Base-by-base conservation (phyloP, 2,797 vertebrate genomes). In the Nannoperca obscura region DNA sequence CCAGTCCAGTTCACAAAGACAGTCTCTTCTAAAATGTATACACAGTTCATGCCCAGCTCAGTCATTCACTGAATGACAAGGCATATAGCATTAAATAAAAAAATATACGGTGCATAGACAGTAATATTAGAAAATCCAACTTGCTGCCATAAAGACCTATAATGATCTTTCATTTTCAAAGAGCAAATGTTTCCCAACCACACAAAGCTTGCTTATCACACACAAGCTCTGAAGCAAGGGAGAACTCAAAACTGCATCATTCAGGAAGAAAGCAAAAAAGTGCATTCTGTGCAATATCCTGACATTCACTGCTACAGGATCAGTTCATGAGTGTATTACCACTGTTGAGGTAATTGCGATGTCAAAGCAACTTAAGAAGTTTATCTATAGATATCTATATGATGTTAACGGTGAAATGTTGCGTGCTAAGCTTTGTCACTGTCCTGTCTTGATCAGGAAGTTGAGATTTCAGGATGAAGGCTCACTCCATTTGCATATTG, bases 21-120 rank as follows among this genome's bases (percentile, higher is more conserved):
- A 83, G 65, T 78, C 47, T 86, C 30, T 68, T 86, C 74, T 85
- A 77, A 78, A 81, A 83, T 88, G 64, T 91, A 73, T 72, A 87
- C 74, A 88, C 74, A 88, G 76, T 88, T 72, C 52, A 88, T 81
- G 83, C 83, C 83, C 65, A 68, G 63, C 88, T 76, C 55, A 78
- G 80, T 86, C 91, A 93, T 93, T 93, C 91, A 92, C 70, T 93
- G 92, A 94, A 93, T 92, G 90, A 91, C 88, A 82, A 87, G 83
- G 80, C 76, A 87, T 85, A 82, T 60, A 76, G 59, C 74, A 76
- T 88, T 75, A 86, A 89, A 86, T 77, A 75, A 76, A 76, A 60
- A 84, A 88, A 75, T 67, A 79, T 82, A 92, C 89, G 88, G 88
- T 94, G 93, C 93, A 94, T 93, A 94, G 92, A 93, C 88, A 82